Evolutionary conservation across 2,113 vertebrate genomes (phyloP), one percentile per base, ranked within the genome.

Genomic region (Sander vitreus): DNA sequence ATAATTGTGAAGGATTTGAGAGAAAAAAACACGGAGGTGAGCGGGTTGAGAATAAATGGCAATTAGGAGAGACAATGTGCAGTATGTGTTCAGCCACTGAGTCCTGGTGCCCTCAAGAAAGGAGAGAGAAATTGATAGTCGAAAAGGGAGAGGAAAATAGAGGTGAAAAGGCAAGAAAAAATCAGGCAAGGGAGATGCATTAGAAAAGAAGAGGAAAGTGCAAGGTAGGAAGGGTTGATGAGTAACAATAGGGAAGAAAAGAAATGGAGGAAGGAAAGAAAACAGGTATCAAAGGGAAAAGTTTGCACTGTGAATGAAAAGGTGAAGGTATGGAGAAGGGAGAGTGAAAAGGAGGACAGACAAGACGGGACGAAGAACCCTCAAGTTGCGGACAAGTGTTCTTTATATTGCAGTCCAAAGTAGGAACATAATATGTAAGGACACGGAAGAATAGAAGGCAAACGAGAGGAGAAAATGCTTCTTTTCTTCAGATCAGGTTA

Each of bases 401-500:
- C 39, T 57, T 64, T 79, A 39, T 45, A 51, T 25, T 11, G 2
- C 47, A 47, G 43, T 27, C 25, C 23, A 60, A 58, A 25, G 30
- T 43, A 54, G 10, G 8, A 51, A 6, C 15, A 45, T 7, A 6
- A 18, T 36, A 67, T 67, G 9, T 1, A 3, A 64, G n/a, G 21
- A 58, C 2, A 21, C 1, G 47, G 36, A n/a, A 39, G 13, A 69
- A 66, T 3, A 23, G 48, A 33, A 69, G 8, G 33, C 1, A 19
- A 58, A 23, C 1, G 23, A 30, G 45, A 54, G 27, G 7, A 58
- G n/a, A 50, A 76, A 64, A 36, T 63, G 48, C 5, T 5, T 82
- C 19, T 75, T 86, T 68, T 77, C 51, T 19, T 76, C 74, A 25
- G 27, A 75, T 73, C 55, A 12, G 8, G 3, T 25, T 65, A 47